phyloP scores from a whole-genome alignment of 2,888 invertebrate species.

The Ellobium chinense region DNA sequence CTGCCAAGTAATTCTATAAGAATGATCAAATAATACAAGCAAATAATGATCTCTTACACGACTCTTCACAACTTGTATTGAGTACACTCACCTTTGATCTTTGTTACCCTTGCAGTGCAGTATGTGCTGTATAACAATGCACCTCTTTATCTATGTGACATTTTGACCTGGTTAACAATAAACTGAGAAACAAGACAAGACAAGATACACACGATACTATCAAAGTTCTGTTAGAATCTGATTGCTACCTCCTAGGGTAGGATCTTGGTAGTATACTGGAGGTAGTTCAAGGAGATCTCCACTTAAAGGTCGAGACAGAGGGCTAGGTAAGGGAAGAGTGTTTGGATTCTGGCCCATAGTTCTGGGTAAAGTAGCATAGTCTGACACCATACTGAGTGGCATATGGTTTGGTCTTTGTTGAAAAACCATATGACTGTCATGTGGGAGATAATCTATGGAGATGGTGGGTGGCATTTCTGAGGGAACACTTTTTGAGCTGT shows the following conservation, averaged over 20 bases:
- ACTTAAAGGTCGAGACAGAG: constrained; percentile 1
- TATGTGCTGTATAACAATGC: too few relatives aligned
- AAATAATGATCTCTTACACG: too few relatives aligned
- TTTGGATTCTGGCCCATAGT: background rate
- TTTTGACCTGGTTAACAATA: too few relatives aligned
- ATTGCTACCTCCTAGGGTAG: background rate
- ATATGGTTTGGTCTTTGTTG: background rate
- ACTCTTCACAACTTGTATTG: too few relatives aligned
- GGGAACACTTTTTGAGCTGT: background rate
- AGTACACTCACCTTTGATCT: too few relatives aligned
- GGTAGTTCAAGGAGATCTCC: background rate
- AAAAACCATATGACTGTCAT: background rate
- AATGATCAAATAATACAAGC: too few relatives aligned
- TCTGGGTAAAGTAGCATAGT: background rate
- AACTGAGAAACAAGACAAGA: too few relatives aligned
- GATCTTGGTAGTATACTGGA: background rate
- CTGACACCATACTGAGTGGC: background rate
- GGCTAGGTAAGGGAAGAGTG: background rate
- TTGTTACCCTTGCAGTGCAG: too few relatives aligned
- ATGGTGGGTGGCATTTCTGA: background rate
- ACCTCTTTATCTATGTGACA: too few relatives aligned
- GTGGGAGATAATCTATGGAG: constrained; percentile 3
- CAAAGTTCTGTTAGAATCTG: constrained; percentile 12
- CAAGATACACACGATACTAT: background rate
- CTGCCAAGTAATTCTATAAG: too few relatives aligned